Conservation (phyloP, 2,888 invertebrate genomes). For the Trissolcus brochymenae region DNA sequence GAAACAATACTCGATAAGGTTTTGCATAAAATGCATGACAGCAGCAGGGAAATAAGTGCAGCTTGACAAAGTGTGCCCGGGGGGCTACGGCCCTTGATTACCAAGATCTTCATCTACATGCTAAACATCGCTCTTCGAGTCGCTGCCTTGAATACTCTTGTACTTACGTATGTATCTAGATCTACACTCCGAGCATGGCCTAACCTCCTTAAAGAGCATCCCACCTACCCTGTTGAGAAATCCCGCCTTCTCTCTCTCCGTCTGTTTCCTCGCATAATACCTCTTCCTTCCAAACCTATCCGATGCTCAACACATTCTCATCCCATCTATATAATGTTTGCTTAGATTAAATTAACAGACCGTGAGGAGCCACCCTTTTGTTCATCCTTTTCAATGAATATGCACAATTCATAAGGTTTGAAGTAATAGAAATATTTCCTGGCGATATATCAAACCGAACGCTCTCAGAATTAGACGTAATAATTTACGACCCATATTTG, state of each 20-base stretch:
- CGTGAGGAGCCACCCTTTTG: slow-evolving; percentile 68
- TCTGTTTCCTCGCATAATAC: slow-evolving; percentile 42
- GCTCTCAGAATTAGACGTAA: too few relatives aligned
- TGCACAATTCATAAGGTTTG: slow-evolving; percentile 25
- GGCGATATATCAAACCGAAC: too few relatives aligned
- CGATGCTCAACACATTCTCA: slow-evolving; percentile 67
- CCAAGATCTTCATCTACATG: slow-evolving; percentile 77
- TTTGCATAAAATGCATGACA: slow-evolving; percentile 55
- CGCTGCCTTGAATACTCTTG: slow-evolving; percentile 73
- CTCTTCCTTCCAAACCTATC: slow-evolving; percentile 47
- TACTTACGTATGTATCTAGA: slow-evolving; percentile 75
- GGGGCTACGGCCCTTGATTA: slow-evolving; percentile 74
- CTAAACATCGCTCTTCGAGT: slow-evolving; percentile 72
- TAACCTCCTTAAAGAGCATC: slow-evolving; percentile 56
- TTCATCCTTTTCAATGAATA: slow-evolving; percentile 62
- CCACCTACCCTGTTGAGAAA: slow-evolving; percentile 45
- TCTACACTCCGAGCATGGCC: slow-evolving; percentile 64
- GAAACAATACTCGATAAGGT: slow-evolving; percentile 35
- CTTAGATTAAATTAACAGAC: slow-evolving; percentile 75
- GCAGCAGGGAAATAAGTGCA: slow-evolving; percentile 70
- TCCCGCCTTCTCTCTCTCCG: slow-evolving; percentile 35
- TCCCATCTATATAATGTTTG: slow-evolving; percentile 74
- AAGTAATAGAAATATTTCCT: slow-evolving; percentile 7
- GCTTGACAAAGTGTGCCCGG: slow-evolving; percentile 75
- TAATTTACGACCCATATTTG: background rate